A percentile compares a stretch with the other conserved stretches of the same genome.
phyloP scores from a whole-genome alignment of 1,140 invertebrate species.

The Formica selysi region DNA sequence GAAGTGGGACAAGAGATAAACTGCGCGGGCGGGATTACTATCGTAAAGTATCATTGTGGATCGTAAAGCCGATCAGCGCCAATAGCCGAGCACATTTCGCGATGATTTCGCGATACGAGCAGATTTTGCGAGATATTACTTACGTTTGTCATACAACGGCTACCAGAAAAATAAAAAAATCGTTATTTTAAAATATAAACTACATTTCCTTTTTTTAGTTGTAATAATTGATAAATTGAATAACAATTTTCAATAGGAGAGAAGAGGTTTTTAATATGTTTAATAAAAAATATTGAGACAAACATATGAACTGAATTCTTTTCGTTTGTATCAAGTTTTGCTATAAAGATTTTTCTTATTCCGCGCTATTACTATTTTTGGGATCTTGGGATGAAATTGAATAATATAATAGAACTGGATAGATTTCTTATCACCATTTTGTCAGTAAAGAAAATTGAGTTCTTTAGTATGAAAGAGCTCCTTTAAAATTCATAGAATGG shows the following conservation, averaged over 20 bases:
- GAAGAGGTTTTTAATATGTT: neutral
- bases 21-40: neutral
- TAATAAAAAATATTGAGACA: neutral
- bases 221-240: neutral
- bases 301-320: neutral
- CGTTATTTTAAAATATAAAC: neutral
- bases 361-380: conserved; percentile 29
- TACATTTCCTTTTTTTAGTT: neutral
- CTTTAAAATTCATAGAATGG: conserved; percentile 60
- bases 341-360: neutral
- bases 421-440: conserved; percentile 46
- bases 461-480: conserved; percentile 53
- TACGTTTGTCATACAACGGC: neutral
- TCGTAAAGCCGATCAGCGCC: conserved; percentile 14
- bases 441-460: conserved; percentile 41
- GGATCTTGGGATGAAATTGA: conserved; percentile 21
- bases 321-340: neutral
- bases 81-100: neutral
- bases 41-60: conserved; percentile 3
- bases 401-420: conserved; percentile 53
- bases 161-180: neutral
- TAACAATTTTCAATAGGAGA: neutral
- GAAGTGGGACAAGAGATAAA: neutral
- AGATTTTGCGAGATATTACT: neutral
- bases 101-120: neutral